phyloP scores from a whole-genome alignment of 2,113 vertebrate species.

The Abramis brama region DNA sequence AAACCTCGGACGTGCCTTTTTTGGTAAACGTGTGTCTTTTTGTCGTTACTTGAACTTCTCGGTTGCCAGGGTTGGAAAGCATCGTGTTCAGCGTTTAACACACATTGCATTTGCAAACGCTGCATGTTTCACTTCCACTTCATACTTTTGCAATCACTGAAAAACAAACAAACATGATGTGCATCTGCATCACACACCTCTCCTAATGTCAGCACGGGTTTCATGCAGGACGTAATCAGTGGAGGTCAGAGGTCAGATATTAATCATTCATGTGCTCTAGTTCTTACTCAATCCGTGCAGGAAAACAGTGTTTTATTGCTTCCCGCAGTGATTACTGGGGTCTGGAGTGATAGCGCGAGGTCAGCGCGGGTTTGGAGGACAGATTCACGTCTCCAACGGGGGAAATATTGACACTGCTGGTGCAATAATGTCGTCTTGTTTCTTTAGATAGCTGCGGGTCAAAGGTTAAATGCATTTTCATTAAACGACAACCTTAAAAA shows the following conservation, averaged over 20 bases:
- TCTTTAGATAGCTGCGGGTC: neutral
- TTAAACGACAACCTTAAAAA: neutral
- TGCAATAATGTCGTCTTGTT: neutral
- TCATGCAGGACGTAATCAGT: neutral
- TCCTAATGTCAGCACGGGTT: neutral
- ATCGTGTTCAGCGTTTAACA: constrained; percentile 2
- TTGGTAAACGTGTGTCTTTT: neutral
- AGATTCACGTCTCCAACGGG: neutral
- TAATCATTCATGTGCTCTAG: neutral
- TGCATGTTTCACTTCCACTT: constrained; percentile 20
- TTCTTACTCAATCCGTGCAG: neutral
- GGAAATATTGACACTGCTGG: constrained; percentile 15
- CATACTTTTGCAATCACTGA: neutral
- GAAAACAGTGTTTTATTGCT: constrained; percentile 13
- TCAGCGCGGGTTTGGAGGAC: neutral
- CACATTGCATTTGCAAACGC: neutral
- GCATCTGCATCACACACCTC: neutral
- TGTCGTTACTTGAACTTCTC: neutral
- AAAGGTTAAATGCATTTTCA: neutral
- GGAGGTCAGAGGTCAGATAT: neutral
- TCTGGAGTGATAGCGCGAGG: neutral
- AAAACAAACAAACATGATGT: neutral
- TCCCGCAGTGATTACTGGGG: neutral
- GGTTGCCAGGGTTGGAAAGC: neutral
- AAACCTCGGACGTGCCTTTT: neutral